Evolutionary conservation across 2,888 invertebrate species (phyloP), one percentile per base, ranked within the genome.

Genomic region (Pyrrhosoma nymphula): DNA sequence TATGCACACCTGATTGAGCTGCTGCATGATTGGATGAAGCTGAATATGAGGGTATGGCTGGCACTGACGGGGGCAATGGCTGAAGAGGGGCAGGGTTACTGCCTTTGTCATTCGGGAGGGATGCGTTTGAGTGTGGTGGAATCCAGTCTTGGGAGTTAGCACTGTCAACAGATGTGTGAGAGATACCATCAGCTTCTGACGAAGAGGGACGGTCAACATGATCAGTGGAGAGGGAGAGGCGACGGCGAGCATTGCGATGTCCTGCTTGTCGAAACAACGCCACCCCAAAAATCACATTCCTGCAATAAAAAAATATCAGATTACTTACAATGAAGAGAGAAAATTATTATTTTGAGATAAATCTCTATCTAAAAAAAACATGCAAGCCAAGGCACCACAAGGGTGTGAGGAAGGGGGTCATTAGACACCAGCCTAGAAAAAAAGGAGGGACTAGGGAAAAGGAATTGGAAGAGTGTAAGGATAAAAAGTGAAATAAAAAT

Each of bases 231-330:
- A 96, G 95, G 47, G 96, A 96, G 1, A 96, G 89, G 47, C 96
- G 95, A 35, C 96, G 95, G 75, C 96, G 96, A 26, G 96, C 95
- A 75, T 96, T 95, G 95, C 97, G 97, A 96, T 97, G 98, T 0
- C 98, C 98, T 18, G 99, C 99, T 96, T 98, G 98, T 23, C 98
- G 98, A 97, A 99, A 99, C 96, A 99, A 97, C 10, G 99, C 99
- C 0, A 99, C 99, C 0, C 99, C 99, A 96, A 99, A 97, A 39
- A 99, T 98, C 0, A 99, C 99, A 96, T 99, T 99, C 95, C 97
- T 97, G 95, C 10, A 95, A 88, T 16, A 95, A 60, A 95, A 95
- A 56, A 47, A 55, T 26, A 63, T 93, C 16, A 35, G 95, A 95
- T 18, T n/a, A 63, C 47, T 56, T 35, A 30, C 63, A 82, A 16